phyloP scores from a whole-genome alignment of 2,113 vertebrate species.

The Charina bottae region DNA sequence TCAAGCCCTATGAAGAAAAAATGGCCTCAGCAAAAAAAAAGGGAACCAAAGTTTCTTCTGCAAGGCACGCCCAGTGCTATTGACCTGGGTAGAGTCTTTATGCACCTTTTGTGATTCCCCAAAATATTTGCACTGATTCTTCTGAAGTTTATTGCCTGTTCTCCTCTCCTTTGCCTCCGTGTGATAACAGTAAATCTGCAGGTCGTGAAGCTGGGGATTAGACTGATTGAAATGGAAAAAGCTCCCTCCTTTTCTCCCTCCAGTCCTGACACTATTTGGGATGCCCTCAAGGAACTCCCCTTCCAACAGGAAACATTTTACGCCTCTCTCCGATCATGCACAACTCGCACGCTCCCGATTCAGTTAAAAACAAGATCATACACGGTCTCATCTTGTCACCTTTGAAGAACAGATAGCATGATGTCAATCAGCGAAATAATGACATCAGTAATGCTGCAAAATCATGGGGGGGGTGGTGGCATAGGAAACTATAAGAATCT shows the following conservation, averaged over 20 bases:
- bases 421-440: background rate
- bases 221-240: background rate
- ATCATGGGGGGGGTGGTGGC: background rate
- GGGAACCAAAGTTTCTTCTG: background rate
- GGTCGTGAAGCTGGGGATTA: background rate
- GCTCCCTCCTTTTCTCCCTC: background rate
- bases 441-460: background rate
- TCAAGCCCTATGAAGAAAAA: background rate
- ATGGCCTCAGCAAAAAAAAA: background rate
- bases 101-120: background rate
- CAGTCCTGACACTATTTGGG: background rate
- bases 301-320: background rate
- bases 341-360: background rate
- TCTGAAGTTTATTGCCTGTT: background rate
- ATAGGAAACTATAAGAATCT: background rate
- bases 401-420: background rate
- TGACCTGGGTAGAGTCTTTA: background rate
- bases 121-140: background rate
- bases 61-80: background rate
- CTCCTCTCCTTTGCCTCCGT: background rate
- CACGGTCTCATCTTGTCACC: background rate
- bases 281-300: background rate
- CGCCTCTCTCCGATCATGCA: background rate
- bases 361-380: background rate
- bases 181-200: background rate